Base-by-base conservation (phyloP, 2,888 invertebrate genomes). In the Schizotus pectinicornis region DNA sequence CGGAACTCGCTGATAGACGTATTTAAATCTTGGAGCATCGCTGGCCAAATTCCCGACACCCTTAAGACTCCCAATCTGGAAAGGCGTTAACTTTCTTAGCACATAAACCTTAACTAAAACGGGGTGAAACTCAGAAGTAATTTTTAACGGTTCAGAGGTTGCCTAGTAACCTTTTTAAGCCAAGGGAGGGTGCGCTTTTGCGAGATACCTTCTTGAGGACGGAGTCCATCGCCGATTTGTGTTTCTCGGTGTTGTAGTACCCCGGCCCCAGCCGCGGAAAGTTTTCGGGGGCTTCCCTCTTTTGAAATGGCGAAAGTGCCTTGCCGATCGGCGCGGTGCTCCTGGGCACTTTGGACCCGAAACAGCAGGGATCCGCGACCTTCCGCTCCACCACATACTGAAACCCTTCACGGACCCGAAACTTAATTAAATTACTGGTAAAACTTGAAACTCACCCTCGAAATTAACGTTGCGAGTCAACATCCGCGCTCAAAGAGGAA, bases 371-470 rank as follows among this genome's bases (percentile, higher is more conserved):
- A 9, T 69, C 67, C 1, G 71, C 71, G 32, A 66, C 64, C 58
- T 68, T 65, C 47, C 70, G 61, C 63, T 73, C 74, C n/a, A 78
- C 74, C 7, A 79, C 72, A 67, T 79, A 79, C 36, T 75, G 67
- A 59, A 79, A 79, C 46, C 67, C 79, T 77, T 43, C 14, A 5
- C 5, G 22, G 22, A 22, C 22, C 22, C 2, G 5, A 22, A 22
- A 22, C 22, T 22, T 22, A 22, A 22, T 22, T 22, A 22, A 22
- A 22, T 22, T 5, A 5, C 5, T 22, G 22, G 22, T 3, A 22
- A 59, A 60, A 38, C 3, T 46, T n/a, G 12, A 34, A 30, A 14
- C 36, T 7, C 11, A 48, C 13, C 48, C 35, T 37, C 9, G 11
- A 7, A 49, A 38, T 49, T 31, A 49, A 49, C 49, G 49, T 49